Percentiles rank a stretch among this genome's conserved stretches.
These are phyloP conservation scores for Calliphora vicina DNA, from an alignment of 1,140 invertebrate genomes.

Conservation along the genomic window DNA sequence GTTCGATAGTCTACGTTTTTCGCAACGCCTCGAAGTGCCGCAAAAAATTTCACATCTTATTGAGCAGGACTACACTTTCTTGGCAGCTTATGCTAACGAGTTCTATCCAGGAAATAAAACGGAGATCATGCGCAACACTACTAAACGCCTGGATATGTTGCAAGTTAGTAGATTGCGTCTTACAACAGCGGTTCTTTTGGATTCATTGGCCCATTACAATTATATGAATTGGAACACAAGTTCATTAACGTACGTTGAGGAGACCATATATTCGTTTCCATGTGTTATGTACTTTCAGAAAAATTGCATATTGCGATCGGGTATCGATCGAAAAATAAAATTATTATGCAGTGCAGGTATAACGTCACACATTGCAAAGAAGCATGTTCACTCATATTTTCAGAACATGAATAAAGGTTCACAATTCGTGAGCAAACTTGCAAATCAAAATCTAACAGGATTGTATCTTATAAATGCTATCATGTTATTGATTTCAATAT, in stretches of 20 bases:
- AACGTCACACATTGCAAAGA: constrained; percentile 22
- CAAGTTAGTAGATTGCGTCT: not conserved
- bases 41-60: not conserved
- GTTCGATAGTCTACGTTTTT: constrained; percentile 35
- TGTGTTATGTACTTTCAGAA: constrained; percentile 37
- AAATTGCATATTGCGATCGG: constrained; percentile 4
- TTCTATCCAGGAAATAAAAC: constrained; percentile 37
- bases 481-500: not conserved
- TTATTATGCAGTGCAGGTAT: constrained; percentile 19
- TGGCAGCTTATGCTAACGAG: not conserved
- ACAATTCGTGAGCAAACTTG: constrained; percentile 13
- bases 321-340: constrained; percentile 30
- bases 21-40: constrained; percentile 16
- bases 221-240: constrained; percentile 18
- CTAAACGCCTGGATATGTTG: not conserved
- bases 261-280: constrained; percentile 30
- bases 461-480: not conserved
- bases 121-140: not conserved
- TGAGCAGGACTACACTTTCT: not conserved
- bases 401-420: not conserved
- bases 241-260: constrained; percentile 22
- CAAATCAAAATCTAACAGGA: constrained; percentile 25
- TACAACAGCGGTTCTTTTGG: not conserved
- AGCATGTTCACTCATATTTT: constrained; percentile 16
- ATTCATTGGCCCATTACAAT: constrained; percentile 33